phyloP scores from a whole-genome alignment of 30 jellyfish, hydroid and myxozoan species.

The Aurelia sp. region DNA sequence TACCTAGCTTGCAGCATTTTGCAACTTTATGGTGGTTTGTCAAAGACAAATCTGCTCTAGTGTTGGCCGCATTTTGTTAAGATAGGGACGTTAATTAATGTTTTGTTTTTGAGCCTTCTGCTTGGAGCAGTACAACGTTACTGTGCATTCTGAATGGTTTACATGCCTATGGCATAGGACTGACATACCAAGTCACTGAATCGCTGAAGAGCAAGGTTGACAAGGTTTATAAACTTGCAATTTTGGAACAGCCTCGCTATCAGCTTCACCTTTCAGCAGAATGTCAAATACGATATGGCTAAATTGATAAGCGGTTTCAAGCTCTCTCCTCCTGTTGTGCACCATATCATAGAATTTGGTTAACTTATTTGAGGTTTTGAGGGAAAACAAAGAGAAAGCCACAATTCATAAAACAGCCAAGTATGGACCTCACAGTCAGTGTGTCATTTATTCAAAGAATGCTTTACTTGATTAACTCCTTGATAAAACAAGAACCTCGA shows the following conservation, averaged over 20 bases:
- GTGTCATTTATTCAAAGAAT: constrained; percentile 41
- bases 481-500: constrained; percentile 30
- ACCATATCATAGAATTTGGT: constrained; percentile 41
- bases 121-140: no score
- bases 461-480: constrained; percentile 25
- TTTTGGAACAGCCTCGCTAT: constrained; percentile 14
- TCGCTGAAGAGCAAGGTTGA: no score
- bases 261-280: not conserved
- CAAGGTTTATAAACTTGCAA: no score
- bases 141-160: no score
- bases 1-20: no score
- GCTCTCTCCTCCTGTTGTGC: constrained; percentile 60
- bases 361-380: constrained; percentile 59
- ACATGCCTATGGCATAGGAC: no score
- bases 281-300: not conserved
- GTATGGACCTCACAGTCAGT: constrained; percentile 64
- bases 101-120: no score
- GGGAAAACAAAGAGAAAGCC: constrained; percentile 52
- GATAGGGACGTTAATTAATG: no score
- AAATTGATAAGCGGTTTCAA: constrained; percentile 14
- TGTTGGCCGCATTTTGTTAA: no score
- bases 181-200: no score
- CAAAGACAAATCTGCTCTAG: no score
- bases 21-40: no score
- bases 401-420: constrained; percentile 46